Evolutionary conservation across 2,888 invertebrate genomes (phyloP).

Genomic region (Drosophila picticornis): DNA sequence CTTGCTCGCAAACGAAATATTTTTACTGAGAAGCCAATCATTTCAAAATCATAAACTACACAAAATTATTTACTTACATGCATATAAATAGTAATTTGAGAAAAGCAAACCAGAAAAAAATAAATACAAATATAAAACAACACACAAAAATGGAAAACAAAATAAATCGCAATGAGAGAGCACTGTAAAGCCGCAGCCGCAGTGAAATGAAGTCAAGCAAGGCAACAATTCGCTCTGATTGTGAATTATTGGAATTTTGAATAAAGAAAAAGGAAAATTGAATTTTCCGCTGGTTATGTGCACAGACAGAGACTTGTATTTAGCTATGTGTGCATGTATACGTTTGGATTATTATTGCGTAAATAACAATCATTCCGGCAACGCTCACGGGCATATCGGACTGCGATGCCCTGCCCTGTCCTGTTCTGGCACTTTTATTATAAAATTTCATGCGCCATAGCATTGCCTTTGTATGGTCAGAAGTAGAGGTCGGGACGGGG

Average conservation of each 20-base stretch:
- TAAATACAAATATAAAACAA: constrained; percentile 11
- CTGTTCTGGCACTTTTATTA: constrained; percentile 66
- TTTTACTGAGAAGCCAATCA: constrained; percentile 10
- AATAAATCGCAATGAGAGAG: constrained; percentile 39
- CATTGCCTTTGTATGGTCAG: constrained; percentile 21
- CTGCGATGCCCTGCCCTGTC: constrained; percentile 10
- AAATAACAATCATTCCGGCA: constrained; percentile 80
- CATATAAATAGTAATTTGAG: constrained; percentile 1
- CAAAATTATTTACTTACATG: constrained; percentile 21
- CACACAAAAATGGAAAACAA: constrained; percentile 3
- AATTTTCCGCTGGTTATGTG: constrained; percentile 57
- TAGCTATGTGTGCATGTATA: constrained; percentile 5
- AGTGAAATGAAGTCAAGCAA: constrained; percentile 41
- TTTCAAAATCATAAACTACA: constrained; percentile 19
- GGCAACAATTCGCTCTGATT: constrained; percentile 52
- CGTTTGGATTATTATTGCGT: constrained; percentile 79
- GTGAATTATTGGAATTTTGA: constrained; percentile 70
- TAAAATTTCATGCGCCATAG: constrained; percentile 52
- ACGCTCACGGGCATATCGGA: constrained; percentile 41
- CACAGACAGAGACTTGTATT: constrained; percentile 41
- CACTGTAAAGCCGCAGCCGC: constrained; percentile 28
- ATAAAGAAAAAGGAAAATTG: constrained; percentile 65
- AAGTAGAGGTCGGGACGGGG: background rate
- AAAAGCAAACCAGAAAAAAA: background rate
- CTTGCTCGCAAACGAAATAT: constrained; percentile 7